Conservation (phyloP, 2,888 invertebrate species). For the Drosophila affinis region DNA sequence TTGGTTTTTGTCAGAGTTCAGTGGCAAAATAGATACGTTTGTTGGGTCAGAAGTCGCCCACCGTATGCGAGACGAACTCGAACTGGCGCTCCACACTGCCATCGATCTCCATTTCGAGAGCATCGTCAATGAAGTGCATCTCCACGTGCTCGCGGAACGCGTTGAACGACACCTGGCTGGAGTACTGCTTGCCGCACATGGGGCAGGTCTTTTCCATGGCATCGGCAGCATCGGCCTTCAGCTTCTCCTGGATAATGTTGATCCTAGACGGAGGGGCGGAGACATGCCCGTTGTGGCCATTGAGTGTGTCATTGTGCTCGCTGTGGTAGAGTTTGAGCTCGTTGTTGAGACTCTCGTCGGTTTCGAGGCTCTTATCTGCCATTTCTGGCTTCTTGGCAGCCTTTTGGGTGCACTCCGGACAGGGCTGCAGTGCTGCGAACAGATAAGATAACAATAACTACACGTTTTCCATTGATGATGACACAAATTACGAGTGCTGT, state of each 20-base stretch:
- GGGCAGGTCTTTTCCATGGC: constrained; percentile 87
- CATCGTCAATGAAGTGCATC: constrained; percentile 88
- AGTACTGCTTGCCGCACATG: constrained; percentile 88
- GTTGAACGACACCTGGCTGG: constrained; percentile 86
- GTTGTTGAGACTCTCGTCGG: constrained; percentile 76
- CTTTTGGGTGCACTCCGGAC: constrained; percentile 79
- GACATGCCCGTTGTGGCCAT: constrained; percentile 32
- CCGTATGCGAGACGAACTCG: constrained; percentile 84
- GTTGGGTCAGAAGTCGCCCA: constrained; percentile 83
- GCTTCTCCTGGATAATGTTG: constrained; percentile 81
- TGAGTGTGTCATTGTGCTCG: constrained; percentile 30
- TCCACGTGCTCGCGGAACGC: constrained; percentile 91
- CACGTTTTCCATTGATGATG: background rate
- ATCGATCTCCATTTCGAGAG: constrained; percentile 85
- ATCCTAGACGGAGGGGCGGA: constrained; percentile 64
- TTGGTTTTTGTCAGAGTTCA: constrained; percentile 66
- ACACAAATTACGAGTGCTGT: constrained; percentile 2
- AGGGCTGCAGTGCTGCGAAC: constrained; percentile 71
- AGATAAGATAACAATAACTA: background rate
- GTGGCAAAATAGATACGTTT: constrained; percentile 81
- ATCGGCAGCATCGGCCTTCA: constrained; percentile 70
- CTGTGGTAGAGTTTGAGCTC: constrained; percentile 52
- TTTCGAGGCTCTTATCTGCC: constrained; percentile 83
- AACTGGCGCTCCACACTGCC: constrained; percentile 85
- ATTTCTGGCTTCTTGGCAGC: constrained; percentile 81